Base-by-base conservation (phyloP, 2,113 vertebrate species). In the Macroglossus sobrinus region DNA sequence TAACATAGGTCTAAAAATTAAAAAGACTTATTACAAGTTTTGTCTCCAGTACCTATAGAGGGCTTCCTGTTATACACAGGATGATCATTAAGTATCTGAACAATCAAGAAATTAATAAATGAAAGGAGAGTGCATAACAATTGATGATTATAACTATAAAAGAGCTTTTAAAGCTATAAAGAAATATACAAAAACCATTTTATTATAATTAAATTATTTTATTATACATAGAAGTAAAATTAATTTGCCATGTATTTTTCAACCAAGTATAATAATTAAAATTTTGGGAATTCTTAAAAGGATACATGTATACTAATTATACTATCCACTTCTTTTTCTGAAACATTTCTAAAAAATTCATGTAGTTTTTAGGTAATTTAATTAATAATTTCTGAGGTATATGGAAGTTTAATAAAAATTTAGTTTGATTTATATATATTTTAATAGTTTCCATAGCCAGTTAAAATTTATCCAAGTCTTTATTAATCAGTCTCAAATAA, bases 381-480 rank as follows among this genome's bases (percentile, higher is more conserved):
- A 40, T 90, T 84, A 96, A 94, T 81, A 95, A 94, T 66, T 75
- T 96, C 79, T 95, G 91, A 94, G n/a, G 38, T 89, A 79, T 64
- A 57, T 91, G 63, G 40, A 91, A 93, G 76, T 84, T 87, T 61
- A 94, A 93, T 63, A 24, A 68, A 91, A 85, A 57, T 80, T 94
- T 78, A 26, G 35, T 53, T 97, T 45, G 69, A 81, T 91, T 88
- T 50, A 50, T 50, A 50, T 50, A 4, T 96, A 43, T 59, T 90
- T 84, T 89, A 86, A 88, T 35, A 64, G 47, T 95, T 71, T 87
- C 28, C 91, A 33, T 5, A 95, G 89, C 33, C 50, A 97, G 93
- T 87, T 95, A 94, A 96, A 96, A 95, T 78, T 16, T n/a, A 80
- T 35, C 24, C 10, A 74, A 61, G 35, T 79, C 38, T 82, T 92